These are phyloP conservation scores for Drosophila bocqueti DNA, from an alignment of 1,140 invertebrate genomes.

Conservation along the genomic window DNA sequence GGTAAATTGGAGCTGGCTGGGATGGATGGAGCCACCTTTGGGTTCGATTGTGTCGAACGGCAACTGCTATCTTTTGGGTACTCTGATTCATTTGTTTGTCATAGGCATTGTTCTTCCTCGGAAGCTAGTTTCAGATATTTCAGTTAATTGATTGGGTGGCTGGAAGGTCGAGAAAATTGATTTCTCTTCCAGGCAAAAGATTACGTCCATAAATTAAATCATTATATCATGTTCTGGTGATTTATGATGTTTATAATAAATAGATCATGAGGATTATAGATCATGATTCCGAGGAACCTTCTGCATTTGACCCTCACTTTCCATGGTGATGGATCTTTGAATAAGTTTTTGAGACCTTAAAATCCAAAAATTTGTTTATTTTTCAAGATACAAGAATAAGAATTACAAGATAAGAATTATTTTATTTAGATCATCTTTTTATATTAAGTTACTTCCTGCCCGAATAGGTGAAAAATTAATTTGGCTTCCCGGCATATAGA, in stretches of 20 bases:
- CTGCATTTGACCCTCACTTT: background rate
- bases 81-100: slow-evolving; percentile 38
- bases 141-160: slow-evolving; percentile 47
- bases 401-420: too few relatives aligned
- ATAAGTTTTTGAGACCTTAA: background rate
- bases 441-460: too few relatives aligned
- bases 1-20: slow-evolving; percentile 35
- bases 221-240: background rate
- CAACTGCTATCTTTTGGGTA: slow-evolving; percentile 17
- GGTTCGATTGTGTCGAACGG: slow-evolving; percentile 22
- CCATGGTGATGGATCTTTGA: background rate
- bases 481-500: too few relatives aligned
- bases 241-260: background rate
- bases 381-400: too few relatives aligned
- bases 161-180: slow-evolving; percentile 1
- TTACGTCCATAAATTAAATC: background rate
- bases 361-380: background rate
- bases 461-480: too few relatives aligned
- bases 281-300: background rate
- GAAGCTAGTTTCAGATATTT: slow-evolving; percentile 10
- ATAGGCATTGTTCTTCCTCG: slow-evolving; percentile 14
- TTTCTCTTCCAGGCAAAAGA: background rate
- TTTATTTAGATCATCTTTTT: too few relatives aligned
- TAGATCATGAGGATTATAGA: too few relatives aligned
- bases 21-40: slow-evolving; percentile 2